Conservation (phyloP, 2,888 invertebrate species). For the Augiades crinisus region DNA sequence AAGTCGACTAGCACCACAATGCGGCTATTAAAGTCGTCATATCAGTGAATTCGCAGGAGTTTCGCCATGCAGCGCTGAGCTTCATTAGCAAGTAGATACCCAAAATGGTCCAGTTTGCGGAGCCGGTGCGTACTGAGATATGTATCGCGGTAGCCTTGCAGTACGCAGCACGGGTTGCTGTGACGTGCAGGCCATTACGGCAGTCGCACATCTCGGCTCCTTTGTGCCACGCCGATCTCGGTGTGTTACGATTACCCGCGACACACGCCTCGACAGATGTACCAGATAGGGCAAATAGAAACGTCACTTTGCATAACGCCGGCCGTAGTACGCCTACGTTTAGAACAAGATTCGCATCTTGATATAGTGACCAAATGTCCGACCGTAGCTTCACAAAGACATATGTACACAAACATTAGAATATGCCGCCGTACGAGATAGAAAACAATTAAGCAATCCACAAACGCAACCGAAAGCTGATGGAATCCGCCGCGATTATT, state of each 20-base stretch:
- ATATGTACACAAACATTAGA: too few species aligned
- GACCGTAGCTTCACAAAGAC: slow-evolving; percentile 10
- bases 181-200: slow-evolving; percentile 74
- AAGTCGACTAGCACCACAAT: slow-evolving; percentile 54
- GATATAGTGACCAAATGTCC: slow-evolving; percentile 25
- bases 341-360: slow-evolving; percentile 32
- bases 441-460: slow-evolving; percentile 27
- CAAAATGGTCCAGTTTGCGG: slow-evolving; percentile 76
- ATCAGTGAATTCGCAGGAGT: slow-evolving; percentile 68
- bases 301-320: slow-evolving; percentile 74
- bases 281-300: slow-evolving; percentile 76
- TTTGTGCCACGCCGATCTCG: slow-evolving; percentile 72
- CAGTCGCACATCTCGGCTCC: slow-evolving; percentile 71
- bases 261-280: slow-evolving; percentile 72
- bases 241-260: slow-evolving; percentile 67
- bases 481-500: slow-evolving; percentile 31
- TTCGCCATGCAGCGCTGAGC: slow-evolving; percentile 60
- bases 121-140: slow-evolving; percentile 69
- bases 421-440: too few species aligned
- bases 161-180: slow-evolving; percentile 54
- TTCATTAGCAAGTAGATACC: slow-evolving; percentile 80
- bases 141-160: slow-evolving; percentile 70
- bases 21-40: slow-evolving; percentile 60
- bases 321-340: slow-evolving; percentile 54
- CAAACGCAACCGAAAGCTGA: slow-evolving; percentile 21